Percentiles rank a stretch among this genome's conserved stretches.
These are phyloP conservation scores for Himalopsyche kuldschensis DNA, from an alignment of 2,888 invertebrate genomes.

Conservation along the genomic window DNA sequence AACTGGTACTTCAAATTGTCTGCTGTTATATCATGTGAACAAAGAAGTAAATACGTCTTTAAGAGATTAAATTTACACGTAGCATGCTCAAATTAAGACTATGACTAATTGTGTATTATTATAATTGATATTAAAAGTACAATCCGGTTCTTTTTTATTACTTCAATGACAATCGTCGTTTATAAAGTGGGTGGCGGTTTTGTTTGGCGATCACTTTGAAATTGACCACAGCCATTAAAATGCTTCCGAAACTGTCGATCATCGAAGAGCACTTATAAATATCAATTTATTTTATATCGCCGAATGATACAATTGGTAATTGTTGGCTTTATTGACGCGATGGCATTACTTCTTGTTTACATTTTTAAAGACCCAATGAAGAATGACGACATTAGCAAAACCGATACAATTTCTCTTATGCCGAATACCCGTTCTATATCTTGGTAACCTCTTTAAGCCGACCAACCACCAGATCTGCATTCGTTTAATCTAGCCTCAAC, in stretches of 20 bases:
- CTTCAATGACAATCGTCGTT: background rate
- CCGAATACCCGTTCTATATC: background rate
- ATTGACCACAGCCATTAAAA: background rate
- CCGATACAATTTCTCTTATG: background rate
- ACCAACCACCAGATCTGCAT: background rate
- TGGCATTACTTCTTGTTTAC: background rate
- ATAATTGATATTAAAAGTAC: background rate
- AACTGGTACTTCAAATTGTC: too few relatives aligned
- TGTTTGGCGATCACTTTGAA: background rate
- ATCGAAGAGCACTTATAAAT: slow-evolving; percentile 15
- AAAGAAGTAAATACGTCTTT: too few relatives aligned
- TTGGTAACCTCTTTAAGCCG: background rate
- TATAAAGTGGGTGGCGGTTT: background rate
- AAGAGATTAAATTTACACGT: too few relatives aligned
- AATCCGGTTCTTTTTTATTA: background rate
- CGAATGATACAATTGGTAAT: slow-evolving; percentile 14
- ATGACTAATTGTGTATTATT: too few relatives aligned
- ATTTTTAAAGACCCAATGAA: background rate
- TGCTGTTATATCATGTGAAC: too few relatives aligned
- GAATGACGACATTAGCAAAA: background rate
- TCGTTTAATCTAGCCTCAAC: slow-evolving; percentile 20
- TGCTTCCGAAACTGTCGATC: background rate
- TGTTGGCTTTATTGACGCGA: slow-evolving; percentile 12
- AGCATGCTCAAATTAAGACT: too few relatives aligned
- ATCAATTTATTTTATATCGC: slow-evolving; percentile 17